Evolutionary conservation across 2,888 invertebrate genomes (phyloP).

Genomic region (Drosophila demipolita): DNA sequence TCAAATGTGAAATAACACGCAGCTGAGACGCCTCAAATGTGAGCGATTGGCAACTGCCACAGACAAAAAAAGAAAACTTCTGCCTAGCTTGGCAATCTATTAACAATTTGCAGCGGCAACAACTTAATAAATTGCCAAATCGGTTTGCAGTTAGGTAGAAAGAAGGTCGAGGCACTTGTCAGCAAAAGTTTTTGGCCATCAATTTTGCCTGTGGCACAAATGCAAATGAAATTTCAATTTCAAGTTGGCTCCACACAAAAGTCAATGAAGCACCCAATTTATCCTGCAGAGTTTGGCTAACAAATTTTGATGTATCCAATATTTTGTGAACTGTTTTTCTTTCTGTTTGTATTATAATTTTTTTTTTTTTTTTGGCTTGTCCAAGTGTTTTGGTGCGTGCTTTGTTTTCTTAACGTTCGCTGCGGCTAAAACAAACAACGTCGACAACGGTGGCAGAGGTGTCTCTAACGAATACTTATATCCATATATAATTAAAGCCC

Average conservation of each 20-base stretch:
- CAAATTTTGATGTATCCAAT: conserved; percentile 50
- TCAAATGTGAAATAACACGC: conserved; percentile 51
- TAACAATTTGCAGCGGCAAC: conserved; percentile 31
- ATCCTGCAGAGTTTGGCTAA: conserved; percentile 58
- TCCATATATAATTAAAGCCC: conserved; percentile 63
- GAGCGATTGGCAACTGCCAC: conserved; percentile 49
- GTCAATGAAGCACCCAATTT: conserved; percentile 74
- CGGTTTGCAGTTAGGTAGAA: background rate
- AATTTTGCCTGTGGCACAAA: conserved; percentile 58
- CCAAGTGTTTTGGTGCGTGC: conserved; percentile 53
- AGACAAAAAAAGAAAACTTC: conserved; percentile 13
- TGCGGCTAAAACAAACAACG: conserved; percentile 30
- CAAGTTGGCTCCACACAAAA: conserved; percentile 44
- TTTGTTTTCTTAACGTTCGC: conserved; percentile 54
- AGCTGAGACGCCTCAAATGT: conserved; percentile 48
- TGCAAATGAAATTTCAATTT: conserved; percentile 66
- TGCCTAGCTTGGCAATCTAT: conserved; percentile 39
- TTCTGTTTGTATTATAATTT: background rate
- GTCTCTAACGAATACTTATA: conserved; percentile 6
- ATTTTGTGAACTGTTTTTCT: conserved; percentile 2
- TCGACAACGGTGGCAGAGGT: background rate
- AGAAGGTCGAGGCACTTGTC: conserved; percentile 4
- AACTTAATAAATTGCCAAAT: conserved; percentile 39
- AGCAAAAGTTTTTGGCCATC: conserved; percentile 44
- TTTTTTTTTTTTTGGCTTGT: conserved; percentile 8